Conservation (phyloP, 2,797 vertebrate species). For the Hypotaenidia okinawae region DNA sequence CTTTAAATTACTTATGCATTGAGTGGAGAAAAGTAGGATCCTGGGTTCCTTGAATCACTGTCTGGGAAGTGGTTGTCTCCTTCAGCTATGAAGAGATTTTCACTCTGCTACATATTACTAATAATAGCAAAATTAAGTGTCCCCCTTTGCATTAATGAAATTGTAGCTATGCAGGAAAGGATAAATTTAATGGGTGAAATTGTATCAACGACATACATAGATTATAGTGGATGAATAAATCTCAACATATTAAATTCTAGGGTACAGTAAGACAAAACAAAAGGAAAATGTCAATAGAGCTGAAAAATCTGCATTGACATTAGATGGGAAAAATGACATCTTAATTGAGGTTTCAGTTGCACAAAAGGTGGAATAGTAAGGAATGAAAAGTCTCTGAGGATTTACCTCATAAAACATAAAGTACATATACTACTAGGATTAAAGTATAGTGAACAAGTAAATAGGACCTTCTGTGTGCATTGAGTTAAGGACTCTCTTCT, state of each 20-base stretch:
- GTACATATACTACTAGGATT: neutral
- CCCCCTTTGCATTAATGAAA: neutral
- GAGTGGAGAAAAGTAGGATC: neutral
- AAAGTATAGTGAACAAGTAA: neutral
- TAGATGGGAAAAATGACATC: neutral
- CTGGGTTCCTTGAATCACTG: neutral
- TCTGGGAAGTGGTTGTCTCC: neutral
- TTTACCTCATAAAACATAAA: neutral
- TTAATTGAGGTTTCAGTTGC: neutral
- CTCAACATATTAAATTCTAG: neutral
- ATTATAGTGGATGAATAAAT: neutral
- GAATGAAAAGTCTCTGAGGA: neutral
- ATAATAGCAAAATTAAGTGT: neutral
- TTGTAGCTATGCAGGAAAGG: neutral
- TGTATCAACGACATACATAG: neutral
- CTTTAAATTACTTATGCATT: neutral
- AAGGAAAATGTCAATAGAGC: neutral
- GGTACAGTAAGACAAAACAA: neutral
- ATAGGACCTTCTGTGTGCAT: neutral
- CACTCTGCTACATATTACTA: neutral
- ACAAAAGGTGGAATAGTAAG: neutral
- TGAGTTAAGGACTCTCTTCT: neutral
- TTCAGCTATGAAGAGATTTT: neutral
- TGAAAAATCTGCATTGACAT: neutral
- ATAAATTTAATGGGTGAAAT: conserved; percentile 3